Base-by-base conservation (phyloP, 2,113 vertebrate species). In the Sander lucioperca region DNA sequence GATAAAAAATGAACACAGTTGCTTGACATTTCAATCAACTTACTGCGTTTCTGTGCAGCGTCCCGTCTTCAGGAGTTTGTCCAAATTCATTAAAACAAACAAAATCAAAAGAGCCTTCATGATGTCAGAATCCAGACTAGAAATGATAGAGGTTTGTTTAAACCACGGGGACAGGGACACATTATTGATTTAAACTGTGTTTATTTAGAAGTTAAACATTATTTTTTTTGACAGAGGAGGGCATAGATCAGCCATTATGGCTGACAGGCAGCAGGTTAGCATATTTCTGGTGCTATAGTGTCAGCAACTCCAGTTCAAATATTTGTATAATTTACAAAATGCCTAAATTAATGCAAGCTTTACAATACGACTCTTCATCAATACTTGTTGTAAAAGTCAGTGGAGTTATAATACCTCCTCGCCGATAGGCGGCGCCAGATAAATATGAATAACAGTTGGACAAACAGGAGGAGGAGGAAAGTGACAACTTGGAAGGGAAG, bases 141-240 rank as follows among this genome's bases (percentile, higher is more conserved):
- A 80, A 88, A 77, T 89, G 59, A 56, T 71, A 79, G 63, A 74
- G 12, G 50, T 74, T 43, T 64, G 61, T 10, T 57, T 6, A 75
- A 63, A 78, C 3, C 57, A 5, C 23, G 43, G 76, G 62, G 61
- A 62, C 27, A 67, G 65, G 33, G 48, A 86, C 57, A 27, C 61
- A 57, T 9, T 95, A 94, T 95, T 92, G 94, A 94, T 94, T 86
- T 27, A 72, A 62, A 12, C 71, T 16, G 36, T 95, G 94, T 96
- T 95, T 94, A 91, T 92, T 91, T 80, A 82, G 78, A 89, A 85
- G 93, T 94, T 94, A 92, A 94, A 91, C 82, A 94, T 94, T 95
- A 93, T 87, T 86, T 80, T 80, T 76, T 79, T 25, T 61, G 15
- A 77, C 82, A 74, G 25, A 48, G 3, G 1, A 39, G 90, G 68